These are phyloP conservation scores for Dorcus parallelipipedus DNA, from an alignment of 2,888 invertebrate genomes.

Conservation along the genomic window DNA sequence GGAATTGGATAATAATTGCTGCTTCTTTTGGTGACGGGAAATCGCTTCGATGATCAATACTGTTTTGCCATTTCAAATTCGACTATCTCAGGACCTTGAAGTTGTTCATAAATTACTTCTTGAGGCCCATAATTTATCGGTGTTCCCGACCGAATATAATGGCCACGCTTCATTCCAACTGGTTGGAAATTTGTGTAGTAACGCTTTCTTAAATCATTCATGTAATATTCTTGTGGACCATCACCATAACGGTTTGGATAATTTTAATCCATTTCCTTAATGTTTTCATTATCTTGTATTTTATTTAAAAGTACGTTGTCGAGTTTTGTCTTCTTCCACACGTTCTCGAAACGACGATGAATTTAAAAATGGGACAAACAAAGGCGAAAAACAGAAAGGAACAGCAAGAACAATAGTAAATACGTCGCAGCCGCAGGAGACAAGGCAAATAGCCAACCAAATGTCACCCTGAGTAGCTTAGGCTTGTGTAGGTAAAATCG, in stretches of 20 bases:
- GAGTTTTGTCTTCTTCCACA: conserved; percentile 54
- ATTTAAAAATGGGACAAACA: background rate
- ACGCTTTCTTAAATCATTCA: conserved; percentile 25
- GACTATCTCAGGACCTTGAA: background rate
- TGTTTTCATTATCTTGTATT: conserved; percentile 51
- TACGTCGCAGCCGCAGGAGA: too few species aligned
- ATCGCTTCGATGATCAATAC: conserved; percentile 52
- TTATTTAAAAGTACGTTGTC: conserved; percentile 36
- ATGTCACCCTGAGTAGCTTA: too few species aligned
- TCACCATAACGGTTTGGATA: conserved; percentile 43
- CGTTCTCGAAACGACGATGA: conserved; percentile 56
- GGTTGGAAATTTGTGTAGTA: conserved; percentile 33
- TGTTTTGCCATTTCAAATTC: background rate
- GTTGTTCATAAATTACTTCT: conserved; percentile 24
- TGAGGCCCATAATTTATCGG: conserved; percentile 26
- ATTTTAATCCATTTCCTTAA: conserved; percentile 30
- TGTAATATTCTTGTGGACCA: conserved; percentile 19
- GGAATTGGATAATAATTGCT: conserved; percentile 39
- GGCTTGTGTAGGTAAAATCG: too few species aligned
- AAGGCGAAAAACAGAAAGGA: too few species aligned
- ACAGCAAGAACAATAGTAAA: too few species aligned
- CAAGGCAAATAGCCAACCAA: too few species aligned
- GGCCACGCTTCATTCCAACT: conserved; percentile 37
- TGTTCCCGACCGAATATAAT: conserved; percentile 22
- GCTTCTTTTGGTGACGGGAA: conserved; percentile 66